Base-by-base conservation (phyloP, 2,113 vertebrate genomes). In the Corapipo altera region DNA sequence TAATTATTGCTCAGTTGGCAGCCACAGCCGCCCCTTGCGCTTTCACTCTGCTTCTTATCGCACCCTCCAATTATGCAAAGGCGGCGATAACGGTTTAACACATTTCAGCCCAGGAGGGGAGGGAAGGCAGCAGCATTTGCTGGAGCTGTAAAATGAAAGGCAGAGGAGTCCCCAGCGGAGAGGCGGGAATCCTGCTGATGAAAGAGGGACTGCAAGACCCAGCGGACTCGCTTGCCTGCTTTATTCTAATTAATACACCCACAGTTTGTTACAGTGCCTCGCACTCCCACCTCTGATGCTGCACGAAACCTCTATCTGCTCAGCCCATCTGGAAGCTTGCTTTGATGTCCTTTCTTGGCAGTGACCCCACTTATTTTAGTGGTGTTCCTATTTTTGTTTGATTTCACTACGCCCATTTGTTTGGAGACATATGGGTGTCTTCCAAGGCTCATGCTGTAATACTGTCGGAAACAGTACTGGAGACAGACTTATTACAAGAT, bases 291-390 rank as follows among this genome's bases (percentile, higher is more conserved):
- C 85, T 65, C 88, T 52, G 75, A 76, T 1, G 12, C 76, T 55
- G 83, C 92, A 57, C 1, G 0, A 79, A 86, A n/a, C 51, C 76
- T 77, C 69, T 91, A 78, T 91, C 93, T 94, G 57, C 76, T 65
- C 85, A 91, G 85, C 85, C 90, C 92, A 92, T 96, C 95, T 91
- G 91, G 82, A 96, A 65, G 54, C 41, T 82, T 67, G 59, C 93
- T 96, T 96, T 96, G 90, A 94, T 94, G 88, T 91, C 92, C 88
- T 81, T 91, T 89, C 88, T 85, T 95, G 88, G 93, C 93, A 89
- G 46, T 1, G 7, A 51, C 78, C 33, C 39, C 83, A 22, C 65
- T 82, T 52, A 84, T 92, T 94, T 87, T 62, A 92, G 69, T 15
- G 19, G 51, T 39, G 70, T 81, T 92, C 26, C 92, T 93, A 93